phyloP scores from a whole-genome alignment of 2,888 invertebrate species.

The Deilephila elpenor region DNA sequence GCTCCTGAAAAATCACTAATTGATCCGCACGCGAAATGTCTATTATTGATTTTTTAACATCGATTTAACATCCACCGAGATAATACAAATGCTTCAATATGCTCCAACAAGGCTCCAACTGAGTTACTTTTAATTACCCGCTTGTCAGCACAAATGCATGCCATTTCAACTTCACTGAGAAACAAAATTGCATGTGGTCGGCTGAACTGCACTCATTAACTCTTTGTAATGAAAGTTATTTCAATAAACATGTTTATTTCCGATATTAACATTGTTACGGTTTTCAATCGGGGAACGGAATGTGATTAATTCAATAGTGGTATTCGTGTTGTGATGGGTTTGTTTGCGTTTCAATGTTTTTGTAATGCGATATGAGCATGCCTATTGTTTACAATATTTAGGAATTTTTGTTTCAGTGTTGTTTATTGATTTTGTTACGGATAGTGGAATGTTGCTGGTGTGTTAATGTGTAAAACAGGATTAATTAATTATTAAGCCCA shows the following conservation, averaged over 20 bases:
- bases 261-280: conserved; percentile 25
- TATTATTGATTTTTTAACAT: no score
- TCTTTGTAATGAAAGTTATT: conserved; percentile 34
- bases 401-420: not conserved
- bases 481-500: no score
- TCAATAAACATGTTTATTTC: conserved; percentile 12
- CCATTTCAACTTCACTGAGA: not conserved
- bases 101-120: not conserved
- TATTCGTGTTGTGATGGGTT: not conserved
- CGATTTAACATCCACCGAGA: no score
- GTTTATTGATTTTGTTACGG: not conserved
- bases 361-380: not conserved
- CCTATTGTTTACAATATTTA: not conserved
- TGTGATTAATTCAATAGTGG: conserved; percentile 7
- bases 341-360: not conserved
- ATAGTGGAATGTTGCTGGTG: no score
- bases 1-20: no score
- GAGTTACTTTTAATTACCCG: not conserved
- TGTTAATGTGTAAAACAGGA: no score
- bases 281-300: not conserved
- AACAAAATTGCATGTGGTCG: conserved; percentile 42
- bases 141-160: not conserved
- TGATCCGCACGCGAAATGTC: no score
- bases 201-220: conserved; percentile 42
- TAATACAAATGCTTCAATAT: no score